Evolutionary conservation across 2,888 invertebrate species (phyloP).

Genomic region (Stenichneumon culpator): DNA sequence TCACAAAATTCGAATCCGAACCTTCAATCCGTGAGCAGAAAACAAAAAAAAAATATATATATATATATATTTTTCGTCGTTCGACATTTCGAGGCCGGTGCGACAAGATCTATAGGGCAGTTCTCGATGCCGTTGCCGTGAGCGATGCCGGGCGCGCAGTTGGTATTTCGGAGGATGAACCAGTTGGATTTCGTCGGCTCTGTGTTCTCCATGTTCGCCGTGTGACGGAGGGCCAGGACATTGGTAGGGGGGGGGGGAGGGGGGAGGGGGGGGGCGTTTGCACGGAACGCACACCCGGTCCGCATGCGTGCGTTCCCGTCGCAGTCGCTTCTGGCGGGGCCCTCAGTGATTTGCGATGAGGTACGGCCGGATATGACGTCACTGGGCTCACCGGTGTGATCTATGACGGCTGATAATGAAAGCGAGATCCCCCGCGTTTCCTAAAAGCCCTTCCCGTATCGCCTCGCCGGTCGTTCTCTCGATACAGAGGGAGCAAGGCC

Average conservation of each 20-base stretch:
- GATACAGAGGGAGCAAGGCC: constrained; percentile 31
- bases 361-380: constrained; percentile 83
- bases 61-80: constrained; percentile 18
- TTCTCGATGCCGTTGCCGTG: constrained; percentile 43
- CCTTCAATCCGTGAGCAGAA: background rate
- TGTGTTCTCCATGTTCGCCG: constrained; percentile 4
- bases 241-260: background rate
- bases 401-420: constrained; percentile 84
- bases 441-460: constrained; percentile 56
- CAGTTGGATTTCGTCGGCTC: constrained; percentile 45
- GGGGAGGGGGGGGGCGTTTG: background rate
- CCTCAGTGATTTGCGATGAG: constrained; percentile 78
- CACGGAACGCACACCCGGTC: constrained; percentile 15
- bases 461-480: constrained; percentile 24
- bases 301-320: constrained; percentile 59
- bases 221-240: background rate
- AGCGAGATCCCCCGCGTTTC: constrained; percentile 76
- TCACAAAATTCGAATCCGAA: background rate
- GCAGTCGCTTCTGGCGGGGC: constrained; percentile 60
- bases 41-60: no score
- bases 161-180: constrained; percentile 32
- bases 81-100: constrained; percentile 31
- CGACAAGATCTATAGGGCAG: constrained; percentile 38
- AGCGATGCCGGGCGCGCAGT: constrained; percentile 47
- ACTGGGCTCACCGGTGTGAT: constrained; percentile 79